These are phyloP conservation scores for Aspidiotus destructor DNA, from an alignment of 2,888 invertebrate genomes.

Conservation along the genomic window DNA sequence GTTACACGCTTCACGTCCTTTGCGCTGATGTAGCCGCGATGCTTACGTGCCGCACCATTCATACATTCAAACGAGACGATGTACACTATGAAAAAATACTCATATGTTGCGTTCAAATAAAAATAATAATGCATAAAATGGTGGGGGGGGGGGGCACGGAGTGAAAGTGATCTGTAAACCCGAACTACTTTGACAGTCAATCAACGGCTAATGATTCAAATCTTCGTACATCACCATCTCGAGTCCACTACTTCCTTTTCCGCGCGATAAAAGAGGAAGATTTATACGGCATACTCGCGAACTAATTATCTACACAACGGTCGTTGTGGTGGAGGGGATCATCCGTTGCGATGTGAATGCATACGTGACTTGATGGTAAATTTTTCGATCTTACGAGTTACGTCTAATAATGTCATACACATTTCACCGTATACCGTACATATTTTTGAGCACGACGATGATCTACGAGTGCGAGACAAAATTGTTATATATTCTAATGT, in stretches of 20 bases:
- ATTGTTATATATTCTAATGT: not conserved
- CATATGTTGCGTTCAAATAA: not conserved
- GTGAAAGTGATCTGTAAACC: not conserved
- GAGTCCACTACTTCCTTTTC: not conserved
- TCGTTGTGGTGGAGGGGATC: not conserved
- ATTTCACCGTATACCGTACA: too few species aligned
- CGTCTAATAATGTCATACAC: too few species aligned
- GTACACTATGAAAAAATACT: too few species aligned
- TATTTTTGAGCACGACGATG: too few species aligned
- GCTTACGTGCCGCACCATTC: not conserved
- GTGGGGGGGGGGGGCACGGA: not conserved
- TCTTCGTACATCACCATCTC: not conserved
- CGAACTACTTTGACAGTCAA: not conserved
- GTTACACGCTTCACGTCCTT: not conserved
- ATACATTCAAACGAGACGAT: not conserved
- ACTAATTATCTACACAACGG: not conserved
- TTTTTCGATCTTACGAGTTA: not conserved
- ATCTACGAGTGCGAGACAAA: not conserved
- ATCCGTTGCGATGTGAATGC: not conserved
- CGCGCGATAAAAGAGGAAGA: not conserved
- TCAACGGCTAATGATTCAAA: not conserved
- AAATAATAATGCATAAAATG: not conserved
- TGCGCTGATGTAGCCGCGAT: not conserved
- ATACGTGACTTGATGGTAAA: slow-evolving; percentile 4
- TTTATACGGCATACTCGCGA: not conserved